phyloP scores from a whole-genome alignment of 2,888 invertebrate genomes.

The Eilema sororculum region DNA sequence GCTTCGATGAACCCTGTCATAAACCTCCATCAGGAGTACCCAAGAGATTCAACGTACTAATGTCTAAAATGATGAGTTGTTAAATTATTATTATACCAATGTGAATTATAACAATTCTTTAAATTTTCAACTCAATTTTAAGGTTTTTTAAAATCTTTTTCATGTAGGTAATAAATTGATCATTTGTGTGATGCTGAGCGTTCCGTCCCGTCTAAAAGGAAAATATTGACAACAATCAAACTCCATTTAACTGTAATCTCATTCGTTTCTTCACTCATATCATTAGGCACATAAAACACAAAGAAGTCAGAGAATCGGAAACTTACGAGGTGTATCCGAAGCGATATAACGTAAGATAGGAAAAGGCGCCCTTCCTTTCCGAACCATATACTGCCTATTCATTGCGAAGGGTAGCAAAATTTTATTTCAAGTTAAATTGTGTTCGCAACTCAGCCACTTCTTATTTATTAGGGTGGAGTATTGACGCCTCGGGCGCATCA shows the following conservation, averaged over 20 bases:
- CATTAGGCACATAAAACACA: slow-evolving; percentile 76
- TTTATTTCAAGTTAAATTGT: slow-evolving; percentile 86
- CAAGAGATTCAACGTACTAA: not conserved
- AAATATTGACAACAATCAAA: slow-evolving; percentile 45
- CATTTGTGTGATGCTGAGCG: not conserved
- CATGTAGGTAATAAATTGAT: not conserved
- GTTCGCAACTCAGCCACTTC: slow-evolving; percentile 78
- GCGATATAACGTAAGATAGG: slow-evolving; percentile 73
- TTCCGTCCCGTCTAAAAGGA: slow-evolving; percentile 19
- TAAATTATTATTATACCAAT: too few species aligned
- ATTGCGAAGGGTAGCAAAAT: slow-evolving; percentile 80
- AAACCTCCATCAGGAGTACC: not conserved
- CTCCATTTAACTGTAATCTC: slow-evolving; percentile 55
- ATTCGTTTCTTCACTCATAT: slow-evolving; percentile 64
- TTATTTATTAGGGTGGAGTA: slow-evolving; percentile 76
- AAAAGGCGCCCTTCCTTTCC: slow-evolving; percentile 68
- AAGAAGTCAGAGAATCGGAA: slow-evolving; percentile 73
- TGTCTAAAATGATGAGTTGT: too few species aligned
- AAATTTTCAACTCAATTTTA: too few species aligned
- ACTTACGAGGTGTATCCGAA: slow-evolving; percentile 73
- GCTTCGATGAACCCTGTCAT: too few species aligned
- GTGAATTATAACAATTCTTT: too few species aligned
- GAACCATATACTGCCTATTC: slow-evolving; percentile 77
- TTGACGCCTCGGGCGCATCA: slow-evolving; percentile 67
- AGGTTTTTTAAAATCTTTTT: not conserved